Conservation (phyloP, 2,113 vertebrate genomes). For the Petrocephalus microphthalmus region DNA sequence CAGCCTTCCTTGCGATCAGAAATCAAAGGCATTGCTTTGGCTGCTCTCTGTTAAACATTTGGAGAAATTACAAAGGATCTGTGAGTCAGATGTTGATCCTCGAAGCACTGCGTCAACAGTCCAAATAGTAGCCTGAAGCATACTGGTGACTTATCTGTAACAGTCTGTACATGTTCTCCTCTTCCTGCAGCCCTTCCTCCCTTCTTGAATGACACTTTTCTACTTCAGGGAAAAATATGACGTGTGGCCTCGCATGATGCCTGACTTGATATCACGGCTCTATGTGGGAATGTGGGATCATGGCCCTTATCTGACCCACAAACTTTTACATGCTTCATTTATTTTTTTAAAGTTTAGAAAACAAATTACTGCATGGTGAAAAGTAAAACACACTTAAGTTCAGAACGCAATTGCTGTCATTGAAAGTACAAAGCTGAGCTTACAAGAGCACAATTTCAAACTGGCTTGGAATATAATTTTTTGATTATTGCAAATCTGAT, state of each 20-base stretch:
- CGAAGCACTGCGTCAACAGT: not conserved
- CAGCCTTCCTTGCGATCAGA: not conserved
- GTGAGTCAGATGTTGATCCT: conserved; percentile 8
- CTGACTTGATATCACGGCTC: not conserved
- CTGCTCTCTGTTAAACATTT: not conserved
- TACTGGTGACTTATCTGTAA: not conserved
- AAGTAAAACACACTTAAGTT: not conserved
- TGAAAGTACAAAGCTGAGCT: not conserved
- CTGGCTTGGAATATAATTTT: not conserved
- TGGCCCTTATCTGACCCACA: not conserved
- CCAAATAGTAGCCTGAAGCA: not conserved
- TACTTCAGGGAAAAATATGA: not conserved
- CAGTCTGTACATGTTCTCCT: not conserved
- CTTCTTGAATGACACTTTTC: not conserved
- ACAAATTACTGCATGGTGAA: not conserved
- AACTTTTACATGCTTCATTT: not conserved
- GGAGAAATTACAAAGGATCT: not conserved
- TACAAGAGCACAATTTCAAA: not conserved
- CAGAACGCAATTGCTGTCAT: not conserved
- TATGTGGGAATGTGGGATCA: not conserved
- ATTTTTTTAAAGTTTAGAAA: not conserved
- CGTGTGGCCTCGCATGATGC: not conserved
- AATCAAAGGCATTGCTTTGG: not conserved
- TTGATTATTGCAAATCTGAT: not conserved
- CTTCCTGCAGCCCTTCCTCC: not conserved